A percentile compares a stretch with the other conserved stretches of the same genome.
These are phyloP conservation scores for Tangara arthus DNA, from an alignment of 2,797 vertebrate species.

Conservation along the genomic window DNA sequence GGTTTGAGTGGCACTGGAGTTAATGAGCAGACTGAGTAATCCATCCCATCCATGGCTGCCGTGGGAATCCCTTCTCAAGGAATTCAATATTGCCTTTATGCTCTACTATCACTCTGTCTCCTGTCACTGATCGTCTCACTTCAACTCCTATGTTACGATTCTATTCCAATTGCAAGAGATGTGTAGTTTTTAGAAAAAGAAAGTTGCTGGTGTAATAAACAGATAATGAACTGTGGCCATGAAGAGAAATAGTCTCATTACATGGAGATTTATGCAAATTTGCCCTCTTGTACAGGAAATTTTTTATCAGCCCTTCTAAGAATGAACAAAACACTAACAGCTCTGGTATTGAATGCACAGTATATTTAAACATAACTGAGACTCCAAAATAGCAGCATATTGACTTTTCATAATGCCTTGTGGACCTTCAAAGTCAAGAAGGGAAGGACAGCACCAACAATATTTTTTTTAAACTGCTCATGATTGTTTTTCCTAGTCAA, in stretches of 20 bases:
- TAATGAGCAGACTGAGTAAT: not conserved
- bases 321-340: not conserved
- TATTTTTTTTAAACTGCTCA: not conserved
- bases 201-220: not conserved
- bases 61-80: not conserved
- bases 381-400: not conserved
- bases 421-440: conserved; percentile 9
- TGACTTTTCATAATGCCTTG: not conserved
- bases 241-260: not conserved
- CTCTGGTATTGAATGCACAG: not conserved
- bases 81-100: not conserved
- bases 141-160: not conserved
- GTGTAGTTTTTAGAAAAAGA: not conserved
- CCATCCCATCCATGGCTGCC: not conserved
- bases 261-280: not conserved
- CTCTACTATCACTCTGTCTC: not conserved
- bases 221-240: not conserved
- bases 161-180: not conserved
- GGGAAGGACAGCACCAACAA: not conserved
- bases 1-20: not conserved
- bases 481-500: conserved; percentile 20
- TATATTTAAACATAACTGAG: not conserved
- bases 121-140: not conserved
- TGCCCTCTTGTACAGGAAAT: not conserved
- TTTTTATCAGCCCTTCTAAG: not conserved